Conservation (phyloP, 2,797 vertebrate genomes). For the Chelon labrosus region DNA sequence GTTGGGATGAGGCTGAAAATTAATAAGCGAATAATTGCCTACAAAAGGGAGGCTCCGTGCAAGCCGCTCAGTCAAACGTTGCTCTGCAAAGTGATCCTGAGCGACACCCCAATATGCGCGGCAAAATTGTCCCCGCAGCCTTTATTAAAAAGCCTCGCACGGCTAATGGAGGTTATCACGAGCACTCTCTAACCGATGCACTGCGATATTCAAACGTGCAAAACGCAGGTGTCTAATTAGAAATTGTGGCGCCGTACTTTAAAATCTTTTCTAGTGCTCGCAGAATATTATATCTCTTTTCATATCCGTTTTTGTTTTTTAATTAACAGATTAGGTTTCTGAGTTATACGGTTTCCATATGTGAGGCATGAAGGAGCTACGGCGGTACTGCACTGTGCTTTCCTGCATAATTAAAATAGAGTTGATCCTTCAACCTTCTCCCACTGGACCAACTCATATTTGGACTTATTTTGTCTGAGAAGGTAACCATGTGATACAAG, state of each 20-base stretch:
- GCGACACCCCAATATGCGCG: conserved; percentile 36
- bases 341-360: too few species aligned
- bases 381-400: too few species aligned
- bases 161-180: conserved; percentile 56
- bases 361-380: too few species aligned
- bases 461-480: too few species aligned
- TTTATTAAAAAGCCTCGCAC: conserved; percentile 66
- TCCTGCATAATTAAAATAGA: too few species aligned
- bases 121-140: conserved; percentile 38
- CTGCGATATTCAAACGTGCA: conserved; percentile 6
- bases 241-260: background rate
- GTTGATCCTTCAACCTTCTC: too few species aligned
- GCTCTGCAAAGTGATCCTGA: conserved; percentile 52
- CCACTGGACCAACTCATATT: too few species aligned
- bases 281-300: too few species aligned
- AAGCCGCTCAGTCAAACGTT: conserved; percentile 66
- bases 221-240: conserved; percentile 13
- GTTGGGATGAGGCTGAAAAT: conserved; percentile 77
- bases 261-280: background rate
- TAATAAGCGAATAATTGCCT: conserved; percentile 84
- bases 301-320: too few species aligned
- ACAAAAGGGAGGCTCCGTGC: conserved; percentile 66
- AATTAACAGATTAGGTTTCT: too few species aligned
- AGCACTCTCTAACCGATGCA: conserved; percentile 9
- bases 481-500: too few species aligned